Evolutionary conservation across 2,113 vertebrate genomes (phyloP).

Genomic region (Datnioides undecimradiatus): DNA sequence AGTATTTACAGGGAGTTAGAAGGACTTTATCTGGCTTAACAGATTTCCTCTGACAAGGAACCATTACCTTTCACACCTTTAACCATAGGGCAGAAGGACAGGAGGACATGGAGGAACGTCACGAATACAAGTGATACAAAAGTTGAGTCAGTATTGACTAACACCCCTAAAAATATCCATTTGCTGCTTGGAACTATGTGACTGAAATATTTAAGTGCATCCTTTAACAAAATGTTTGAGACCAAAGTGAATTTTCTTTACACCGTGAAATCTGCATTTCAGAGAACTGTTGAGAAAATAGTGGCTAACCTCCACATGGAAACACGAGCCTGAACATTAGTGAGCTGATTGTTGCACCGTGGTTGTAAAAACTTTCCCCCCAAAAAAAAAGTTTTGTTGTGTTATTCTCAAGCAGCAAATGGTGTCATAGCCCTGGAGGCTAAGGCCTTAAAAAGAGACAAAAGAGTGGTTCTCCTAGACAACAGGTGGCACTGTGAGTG

Average conservation of each 20-base stretch:
- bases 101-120: constrained; percentile 64
- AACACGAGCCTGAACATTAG: not conserved
- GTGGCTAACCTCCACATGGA: constrained; percentile 24
- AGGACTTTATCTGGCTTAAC: constrained; percentile 50
- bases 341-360: constrained; percentile 15
- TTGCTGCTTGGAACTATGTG: constrained; percentile 81
- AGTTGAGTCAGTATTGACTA: constrained; percentile 59
- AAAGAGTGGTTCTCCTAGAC: constrained; percentile 59
- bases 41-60: constrained; percentile 53
- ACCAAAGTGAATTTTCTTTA: constrained; percentile 35
- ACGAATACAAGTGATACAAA: constrained; percentile 75
- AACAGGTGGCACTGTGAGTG: constrained; percentile 71
- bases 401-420: constrained; percentile 83
- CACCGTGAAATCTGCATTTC: constrained; percentile 33
- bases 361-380: constrained; percentile 5
- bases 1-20: constrained; percentile 80
- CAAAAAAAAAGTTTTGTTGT: constrained; percentile 34
- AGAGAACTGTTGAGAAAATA: constrained; percentile 44
- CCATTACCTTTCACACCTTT: constrained; percentile 58
- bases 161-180: constrained; percentile 67
- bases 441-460: constrained; percentile 65
- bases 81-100: constrained; percentile 52
- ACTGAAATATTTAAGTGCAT: constrained; percentile 41
- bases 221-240: constrained; percentile 42
- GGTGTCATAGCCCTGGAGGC: constrained; percentile 60